A percentile compares a stretch with the other conserved stretches of the same genome.
Conservation (phyloP, 2,888 invertebrate genomes). For the Reticulitermes lucifugus region DNA sequence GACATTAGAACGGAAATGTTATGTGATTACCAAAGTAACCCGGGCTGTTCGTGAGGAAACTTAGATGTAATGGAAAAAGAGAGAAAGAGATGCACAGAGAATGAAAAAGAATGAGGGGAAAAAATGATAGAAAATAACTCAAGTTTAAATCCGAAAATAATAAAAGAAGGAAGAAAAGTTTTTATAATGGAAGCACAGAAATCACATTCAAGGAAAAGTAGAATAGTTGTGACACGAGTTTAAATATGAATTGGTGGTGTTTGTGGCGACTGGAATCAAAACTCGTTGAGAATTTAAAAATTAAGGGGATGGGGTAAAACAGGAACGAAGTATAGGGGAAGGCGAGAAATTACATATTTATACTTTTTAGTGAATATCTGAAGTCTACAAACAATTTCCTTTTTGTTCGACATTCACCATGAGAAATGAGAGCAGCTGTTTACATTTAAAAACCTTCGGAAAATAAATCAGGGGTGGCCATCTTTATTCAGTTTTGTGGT, state of each 20-base stretch:
- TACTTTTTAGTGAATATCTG: constrained; percentile 4
- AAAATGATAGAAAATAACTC: constrained; percentile 14
- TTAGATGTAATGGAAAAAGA: constrained; percentile 38
- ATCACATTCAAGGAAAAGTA: constrained; percentile 18
- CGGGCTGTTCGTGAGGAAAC: constrained; percentile 20
- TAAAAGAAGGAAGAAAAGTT: constrained; percentile 21
- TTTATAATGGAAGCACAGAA: constrained; percentile 18
- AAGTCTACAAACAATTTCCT: not conserved
- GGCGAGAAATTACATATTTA: not conserved
- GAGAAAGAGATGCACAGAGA: not conserved
- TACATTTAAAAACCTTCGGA: not conserved
- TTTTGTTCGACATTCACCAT: constrained; percentile 15
- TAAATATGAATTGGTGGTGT: constrained; percentile 10
- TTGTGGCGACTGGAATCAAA: not conserved
- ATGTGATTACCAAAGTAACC: constrained; percentile 41
- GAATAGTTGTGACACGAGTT: constrained; percentile 10
- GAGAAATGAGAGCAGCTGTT: not conserved
- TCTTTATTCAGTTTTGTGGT: no score
- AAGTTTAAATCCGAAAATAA: constrained; percentile 1
- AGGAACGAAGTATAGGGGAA: not conserved
- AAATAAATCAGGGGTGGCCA: not conserved
- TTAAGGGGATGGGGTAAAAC: not conserved
- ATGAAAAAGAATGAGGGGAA: not conserved
- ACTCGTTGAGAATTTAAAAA: not conserved
- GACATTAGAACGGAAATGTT: constrained; percentile 42